phyloP scores from a whole-genome alignment of 2,888 invertebrate genomes.

The Drosophila pegasa region DNA sequence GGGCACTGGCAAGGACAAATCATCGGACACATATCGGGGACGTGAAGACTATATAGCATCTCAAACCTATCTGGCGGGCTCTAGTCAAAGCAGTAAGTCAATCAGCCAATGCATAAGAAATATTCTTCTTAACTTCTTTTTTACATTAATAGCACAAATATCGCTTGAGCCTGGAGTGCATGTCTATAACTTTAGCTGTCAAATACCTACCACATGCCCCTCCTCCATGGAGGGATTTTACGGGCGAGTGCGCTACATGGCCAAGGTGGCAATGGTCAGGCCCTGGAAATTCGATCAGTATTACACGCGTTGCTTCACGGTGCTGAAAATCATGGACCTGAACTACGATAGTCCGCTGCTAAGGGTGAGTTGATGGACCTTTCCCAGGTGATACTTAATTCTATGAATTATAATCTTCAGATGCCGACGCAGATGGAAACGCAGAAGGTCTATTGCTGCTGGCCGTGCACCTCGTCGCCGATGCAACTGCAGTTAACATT shows the following conservation, averaged over 20 bases:
- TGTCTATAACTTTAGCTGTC: conserved; percentile 85
- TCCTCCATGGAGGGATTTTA: conserved; percentile 86
- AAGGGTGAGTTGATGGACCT: conserved; percentile 38
- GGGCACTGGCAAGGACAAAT: conserved; percentile 4
- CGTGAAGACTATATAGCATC: conserved; percentile 84
- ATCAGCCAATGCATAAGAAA: rapidly evolving
- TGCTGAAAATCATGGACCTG: conserved; percentile 91
- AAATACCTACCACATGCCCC: conserved; percentile 85
- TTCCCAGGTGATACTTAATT: not conserved
- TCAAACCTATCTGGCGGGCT: conserved; percentile 85
- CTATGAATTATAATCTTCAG: conserved; percentile 37
- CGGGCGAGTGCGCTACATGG: conserved; percentile 87
- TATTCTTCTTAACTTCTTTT: too few relatives aligned
- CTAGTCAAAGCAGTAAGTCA: conserved; percentile 69
- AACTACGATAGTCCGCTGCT: conserved; percentile 65
- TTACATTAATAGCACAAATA: conserved; percentile 41
- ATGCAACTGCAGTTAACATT: conserved; percentile 70
- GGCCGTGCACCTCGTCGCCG: conserved; percentile 76
- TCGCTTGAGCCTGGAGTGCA: conserved; percentile 85
- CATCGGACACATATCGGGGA: conserved; percentile 45
- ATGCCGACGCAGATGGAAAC: conserved; percentile 66
- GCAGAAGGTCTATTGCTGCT: conserved; percentile 77
- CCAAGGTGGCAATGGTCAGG: conserved; percentile 89
- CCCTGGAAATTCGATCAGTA: conserved; percentile 92
- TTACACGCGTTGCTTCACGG: conserved; percentile 90